phyloP scores from a whole-genome alignment of 2,797 vertebrate species.

The Myotis daubentonii region DNA sequence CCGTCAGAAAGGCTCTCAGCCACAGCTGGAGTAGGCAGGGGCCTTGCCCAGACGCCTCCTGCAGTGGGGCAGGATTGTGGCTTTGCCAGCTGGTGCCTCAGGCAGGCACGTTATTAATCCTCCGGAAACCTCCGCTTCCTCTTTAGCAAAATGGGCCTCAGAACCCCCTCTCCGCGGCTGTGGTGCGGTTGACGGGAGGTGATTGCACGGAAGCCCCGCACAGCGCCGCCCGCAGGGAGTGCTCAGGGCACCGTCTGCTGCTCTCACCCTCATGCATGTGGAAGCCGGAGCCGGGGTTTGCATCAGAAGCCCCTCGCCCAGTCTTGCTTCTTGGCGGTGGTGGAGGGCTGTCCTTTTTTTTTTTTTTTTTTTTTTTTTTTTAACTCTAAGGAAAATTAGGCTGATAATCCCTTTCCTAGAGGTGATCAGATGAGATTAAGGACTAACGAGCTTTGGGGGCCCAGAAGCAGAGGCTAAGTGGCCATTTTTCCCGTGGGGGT shows the following conservation, averaged over 20 bases:
- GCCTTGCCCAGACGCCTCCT: not conserved
- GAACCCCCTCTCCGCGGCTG: no score
- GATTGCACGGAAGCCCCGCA: not conserved
- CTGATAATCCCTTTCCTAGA: not conserved
- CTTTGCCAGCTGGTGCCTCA: not conserved
- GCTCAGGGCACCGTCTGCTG: not conserved
- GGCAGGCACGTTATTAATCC: no score
- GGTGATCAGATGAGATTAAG: not conserved
- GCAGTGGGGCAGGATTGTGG: not conserved
- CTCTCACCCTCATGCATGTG: not conserved
- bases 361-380: not conserved
- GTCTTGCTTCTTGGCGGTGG: not conserved
- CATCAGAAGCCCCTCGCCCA: not conserved
- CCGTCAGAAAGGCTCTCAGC: not conserved
- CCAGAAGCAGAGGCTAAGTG: not conserved
- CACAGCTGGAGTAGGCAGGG: fast-evolving
- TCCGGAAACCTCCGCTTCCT: not conserved
- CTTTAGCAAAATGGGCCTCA: not conserved
- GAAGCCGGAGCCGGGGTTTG: not conserved
- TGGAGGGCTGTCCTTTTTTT: not conserved
- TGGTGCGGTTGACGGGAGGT: not conserved
- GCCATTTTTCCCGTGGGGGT: not conserved
- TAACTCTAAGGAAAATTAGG: not conserved
- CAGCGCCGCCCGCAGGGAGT: not conserved
- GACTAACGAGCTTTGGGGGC: not conserved